Evolutionary conservation across 1,140 invertebrate genomes (phyloP).

Genomic region (Drosophila persimilis): DNA sequence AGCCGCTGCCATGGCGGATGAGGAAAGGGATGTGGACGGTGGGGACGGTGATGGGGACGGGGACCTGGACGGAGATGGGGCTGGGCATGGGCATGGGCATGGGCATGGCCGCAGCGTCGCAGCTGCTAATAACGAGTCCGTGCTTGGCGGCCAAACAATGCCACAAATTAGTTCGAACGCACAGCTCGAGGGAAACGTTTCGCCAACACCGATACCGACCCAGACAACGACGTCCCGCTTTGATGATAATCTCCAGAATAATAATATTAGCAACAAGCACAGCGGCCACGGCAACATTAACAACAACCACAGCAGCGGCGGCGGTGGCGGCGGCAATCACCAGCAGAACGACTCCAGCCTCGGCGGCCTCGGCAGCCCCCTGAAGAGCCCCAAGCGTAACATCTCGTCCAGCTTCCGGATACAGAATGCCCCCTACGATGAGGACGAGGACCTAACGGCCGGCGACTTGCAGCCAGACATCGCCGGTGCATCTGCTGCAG

Average conservation of each 20-base stretch:
- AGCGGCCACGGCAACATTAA: slow-evolving; percentile 25
- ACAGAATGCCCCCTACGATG: slow-evolving; percentile 57
- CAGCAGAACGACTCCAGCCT: slow-evolving; percentile 50
- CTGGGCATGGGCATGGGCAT: slow-evolving; percentile 38
- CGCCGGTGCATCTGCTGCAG: slow-evolving; percentile 8
- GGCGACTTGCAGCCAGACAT: slow-evolving; percentile 17
- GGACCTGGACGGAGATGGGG: slow-evolving; percentile 20
- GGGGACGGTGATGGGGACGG: slow-evolving; percentile 40
- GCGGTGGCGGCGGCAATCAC: slow-evolving; percentile 23
- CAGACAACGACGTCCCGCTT: slow-evolving; percentile 55
- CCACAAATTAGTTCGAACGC: slow-evolving; percentile 82
- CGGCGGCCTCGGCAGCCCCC: slow-evolving; percentile 60
- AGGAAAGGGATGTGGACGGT: slow-evolving; percentile 42
- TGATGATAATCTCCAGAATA: slow-evolving; percentile 68
- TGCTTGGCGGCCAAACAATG: slow-evolving; percentile 77
- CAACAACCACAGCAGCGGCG: slow-evolving; percentile 33
- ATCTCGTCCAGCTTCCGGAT: slow-evolving; percentile 64
- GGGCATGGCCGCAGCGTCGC: slow-evolving; percentile 51
- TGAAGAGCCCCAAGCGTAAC: slow-evolving; percentile 53
- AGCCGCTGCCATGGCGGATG: slow-evolving; percentile 39
- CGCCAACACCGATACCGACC: slow-evolving; percentile 50
- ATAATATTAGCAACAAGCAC: slow-evolving; percentile 38
- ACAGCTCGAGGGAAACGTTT: slow-evolving; percentile 82
- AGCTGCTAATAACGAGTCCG: slow-evolving; percentile 66
- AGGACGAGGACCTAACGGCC: slow-evolving; percentile 64